Evolutionary conservation across 2,888 invertebrate species (phyloP), one percentile per base, ranked within the genome.

Genomic region (Drosophila algonquin): DNA sequence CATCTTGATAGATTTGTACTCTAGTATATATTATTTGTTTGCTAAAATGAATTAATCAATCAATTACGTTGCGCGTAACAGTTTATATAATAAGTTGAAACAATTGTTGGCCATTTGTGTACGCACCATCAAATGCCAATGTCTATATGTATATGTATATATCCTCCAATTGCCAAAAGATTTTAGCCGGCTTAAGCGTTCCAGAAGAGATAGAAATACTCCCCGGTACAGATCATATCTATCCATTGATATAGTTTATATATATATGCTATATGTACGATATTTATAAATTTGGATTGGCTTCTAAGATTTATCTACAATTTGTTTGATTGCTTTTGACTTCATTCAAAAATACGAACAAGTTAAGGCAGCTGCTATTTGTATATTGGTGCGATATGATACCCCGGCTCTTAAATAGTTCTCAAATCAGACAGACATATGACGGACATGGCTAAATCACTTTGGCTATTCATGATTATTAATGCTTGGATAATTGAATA

Each of bases 21-120:
- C 35, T 35, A 10, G 12, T 12, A 40, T 53, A 40, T 53, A 53
- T 53, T 53, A 35, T 35, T 53, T 53, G 53, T 35, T 35, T 35
- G 12, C 35, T 35, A 35, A 35, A 35, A 35, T 35, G 35, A 35
- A 35, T 35, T 35, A 35, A 35, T 35, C 35, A 35, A 35, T 35
- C 35, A 2, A 35, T 35, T 35, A 35, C 35, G 35, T 35, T 35
- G 14, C 35, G 35, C 35, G 35, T 14, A 35, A 35, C 35, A 35
- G 14, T 35, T 35, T 35, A 35, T 5, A 35, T 35, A 14, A 14
- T 35, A 35, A 6, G 35, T 35, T 4, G 35, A 35, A 35, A 35
- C 35, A 35, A 35, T 35, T 35, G 1, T 12, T 35, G 35, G 35
- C 5, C 35, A 35, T 12, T 35, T 35, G 35, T 35, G 12, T 4